Conservation (phyloP, 2,113 vertebrate species). For the Cygnus buccinator region DNA sequence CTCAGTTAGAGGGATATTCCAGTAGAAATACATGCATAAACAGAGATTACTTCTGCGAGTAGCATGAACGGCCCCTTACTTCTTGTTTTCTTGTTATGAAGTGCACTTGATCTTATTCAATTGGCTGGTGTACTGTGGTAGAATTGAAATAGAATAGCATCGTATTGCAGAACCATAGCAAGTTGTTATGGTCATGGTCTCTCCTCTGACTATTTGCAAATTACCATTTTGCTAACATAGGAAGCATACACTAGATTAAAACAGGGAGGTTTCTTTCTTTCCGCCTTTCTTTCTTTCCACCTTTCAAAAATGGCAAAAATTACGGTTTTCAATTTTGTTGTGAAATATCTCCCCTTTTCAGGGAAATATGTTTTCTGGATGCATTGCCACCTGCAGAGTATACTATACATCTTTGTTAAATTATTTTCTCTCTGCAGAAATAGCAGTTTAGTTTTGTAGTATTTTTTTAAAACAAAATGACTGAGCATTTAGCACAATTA, state of each 20-base stretch:
- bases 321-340: background rate
- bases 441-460: slow-evolving; percentile 47
- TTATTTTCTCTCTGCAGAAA: slow-evolving; percentile 60
- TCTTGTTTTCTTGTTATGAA: background rate
- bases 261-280: background rate
- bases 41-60: background rate
- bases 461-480: slow-evolving; percentile 60
- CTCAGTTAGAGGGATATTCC: background rate
- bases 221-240: slow-evolving; percentile 35
- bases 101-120: background rate
- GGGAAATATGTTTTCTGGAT: slow-evolving; percentile 53
- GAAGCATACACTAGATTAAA: slow-evolving; percentile 48
- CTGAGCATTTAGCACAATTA: slow-evolving; percentile 61
- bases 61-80: fast-evolving
- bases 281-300: too few relatives aligned
- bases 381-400: slow-evolving; percentile 52
- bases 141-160: background rate
- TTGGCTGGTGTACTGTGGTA: background rate
- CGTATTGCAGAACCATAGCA: background rate
- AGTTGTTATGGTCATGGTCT: background rate
- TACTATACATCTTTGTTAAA: slow-evolving; percentile 56
- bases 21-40: background rate
- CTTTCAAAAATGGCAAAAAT: slow-evolving; percentile 21
- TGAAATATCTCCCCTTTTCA: slow-evolving; percentile 52
- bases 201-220: slow-evolving; percentile 32